Evolutionary conservation across 2,113 vertebrate genomes (phyloP).

Genomic region (rat (Rattus norvegicus)): GRCr8 NC_086023.1:38260501-38261000

Average conservation of each 20-base stretch:
- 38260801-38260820: too few relatives aligned
- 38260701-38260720: background rate
- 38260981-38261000: background rate
- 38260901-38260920: background rate
- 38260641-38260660: background rate
- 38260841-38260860: background rate
- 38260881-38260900: background rate
- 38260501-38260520: background rate
- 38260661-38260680: background rate
- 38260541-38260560: background rate
- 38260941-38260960: background rate
- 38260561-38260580: background rate
- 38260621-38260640: background rate
- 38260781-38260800: background rate
- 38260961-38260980: background rate
- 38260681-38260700: background rate
- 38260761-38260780: background rate
- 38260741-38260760: too few relatives aligned
- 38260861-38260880: background rate
- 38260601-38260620: too few relatives aligned
- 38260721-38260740: background rate
- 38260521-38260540: background rate
- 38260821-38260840: background rate
- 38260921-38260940: background rate
- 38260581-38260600: background rate